phyloP scores from a whole-genome alignment of 2,888 invertebrate genomes.

The Julus scandinavius region DNA sequence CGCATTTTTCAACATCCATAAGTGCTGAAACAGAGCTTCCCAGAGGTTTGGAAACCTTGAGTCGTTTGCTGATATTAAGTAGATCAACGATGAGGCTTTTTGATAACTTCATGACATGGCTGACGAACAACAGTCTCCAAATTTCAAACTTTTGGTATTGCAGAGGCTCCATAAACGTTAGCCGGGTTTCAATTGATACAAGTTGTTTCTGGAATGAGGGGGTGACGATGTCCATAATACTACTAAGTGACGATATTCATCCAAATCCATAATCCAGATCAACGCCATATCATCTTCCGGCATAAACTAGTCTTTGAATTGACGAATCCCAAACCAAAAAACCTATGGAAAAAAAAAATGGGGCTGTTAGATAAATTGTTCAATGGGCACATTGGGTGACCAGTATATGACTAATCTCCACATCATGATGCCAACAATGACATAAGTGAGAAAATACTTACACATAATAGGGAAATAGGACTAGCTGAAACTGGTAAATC shows the following conservation, averaged over 20 bases:
- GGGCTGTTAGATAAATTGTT: background rate
- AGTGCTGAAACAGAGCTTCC: background rate
- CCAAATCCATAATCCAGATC: background rate
- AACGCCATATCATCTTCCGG: background rate
- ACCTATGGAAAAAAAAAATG: background rate
- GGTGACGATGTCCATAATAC: slow-evolving; percentile 33
- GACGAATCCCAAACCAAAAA: background rate
- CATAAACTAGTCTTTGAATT: background rate
- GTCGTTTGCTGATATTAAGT: background rate
- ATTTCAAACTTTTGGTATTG: background rate
- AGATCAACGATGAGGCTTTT: background rate
- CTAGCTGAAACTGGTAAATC: slow-evolving; percentile 52
- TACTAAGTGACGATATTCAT: background rate
- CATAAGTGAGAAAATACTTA: slow-evolving; percentile 47
- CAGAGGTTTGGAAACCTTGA: background rate
- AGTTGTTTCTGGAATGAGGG: background rate
- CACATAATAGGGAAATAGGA: slow-evolving; percentile 49
- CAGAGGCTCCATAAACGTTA: no score
- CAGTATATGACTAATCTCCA: background rate
- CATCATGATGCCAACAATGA: background rate
- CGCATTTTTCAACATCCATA: background rate
- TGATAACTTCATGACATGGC: background rate
- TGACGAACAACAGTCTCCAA: background rate
- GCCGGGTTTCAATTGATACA: background rate
- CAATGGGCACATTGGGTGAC: background rate